Evolutionary conservation across 2,113 vertebrate species (phyloP).

Genomic region (Trinectes maculatus): DNA sequence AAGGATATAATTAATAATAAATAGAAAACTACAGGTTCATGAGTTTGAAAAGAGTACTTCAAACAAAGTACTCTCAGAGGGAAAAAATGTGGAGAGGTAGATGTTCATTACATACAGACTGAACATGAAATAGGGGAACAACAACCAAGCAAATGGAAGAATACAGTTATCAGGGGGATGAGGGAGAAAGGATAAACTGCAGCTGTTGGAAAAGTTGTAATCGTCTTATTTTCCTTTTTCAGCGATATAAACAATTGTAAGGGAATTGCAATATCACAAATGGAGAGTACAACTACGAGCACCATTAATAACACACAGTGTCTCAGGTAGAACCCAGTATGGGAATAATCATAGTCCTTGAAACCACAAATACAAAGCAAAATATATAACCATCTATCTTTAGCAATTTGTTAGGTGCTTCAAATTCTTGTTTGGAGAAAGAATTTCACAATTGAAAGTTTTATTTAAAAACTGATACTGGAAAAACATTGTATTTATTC

Average conservation of each 20-base stretch:
- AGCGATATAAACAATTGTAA: too few species aligned
- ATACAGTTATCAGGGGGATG: background rate
- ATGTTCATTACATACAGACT: too few species aligned
- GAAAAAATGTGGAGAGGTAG: background rate
- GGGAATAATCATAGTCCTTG: background rate
- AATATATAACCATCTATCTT: background rate
- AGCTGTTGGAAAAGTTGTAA: background rate
- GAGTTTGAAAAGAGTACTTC: background rate
- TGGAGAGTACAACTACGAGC: background rate
- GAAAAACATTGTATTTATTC: background rate
- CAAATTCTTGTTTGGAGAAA: background rate
- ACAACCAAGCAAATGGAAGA: background rate
- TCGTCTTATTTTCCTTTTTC: background rate
- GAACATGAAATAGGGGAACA: background rate
- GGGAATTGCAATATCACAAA: background rate
- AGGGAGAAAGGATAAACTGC: background rate
- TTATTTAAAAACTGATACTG: conserved; percentile 3
- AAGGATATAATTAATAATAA: background rate
- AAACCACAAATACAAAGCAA: background rate
- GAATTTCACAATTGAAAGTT: background rate
- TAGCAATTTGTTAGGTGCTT: background rate
- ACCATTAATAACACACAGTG: background rate
- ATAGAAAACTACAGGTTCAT: background rate
- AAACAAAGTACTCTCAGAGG: background rate
- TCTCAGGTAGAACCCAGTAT: background rate